Conservation (phyloP, 2,797 vertebrate species). For the Alectoris magna region DNA sequence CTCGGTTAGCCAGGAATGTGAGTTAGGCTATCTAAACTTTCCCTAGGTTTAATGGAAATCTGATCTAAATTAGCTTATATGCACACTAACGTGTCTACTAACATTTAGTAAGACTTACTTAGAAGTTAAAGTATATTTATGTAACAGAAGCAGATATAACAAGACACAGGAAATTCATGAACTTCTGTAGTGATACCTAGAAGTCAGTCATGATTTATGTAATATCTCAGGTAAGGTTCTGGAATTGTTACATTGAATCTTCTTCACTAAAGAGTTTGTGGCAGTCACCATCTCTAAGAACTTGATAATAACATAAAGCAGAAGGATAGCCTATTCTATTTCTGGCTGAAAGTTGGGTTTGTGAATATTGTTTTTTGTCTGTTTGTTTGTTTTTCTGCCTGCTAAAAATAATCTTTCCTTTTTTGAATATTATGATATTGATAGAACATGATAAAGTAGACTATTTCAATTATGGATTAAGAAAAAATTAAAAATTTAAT, state of each 20-base stretch:
- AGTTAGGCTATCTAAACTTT: background rate
- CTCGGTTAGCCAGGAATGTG: background rate
- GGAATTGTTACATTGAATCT: background rate
- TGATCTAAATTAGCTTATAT: background rate
- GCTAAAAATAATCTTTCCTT: background rate
- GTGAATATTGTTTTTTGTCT: background rate
- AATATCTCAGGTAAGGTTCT: background rate
- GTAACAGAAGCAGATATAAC: background rate
- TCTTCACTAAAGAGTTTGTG: background rate
- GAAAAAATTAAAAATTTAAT: background rate
- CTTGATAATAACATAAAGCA: background rate
- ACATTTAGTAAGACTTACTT: background rate
- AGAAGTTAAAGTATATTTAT: background rate
- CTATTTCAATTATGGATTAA: background rate
- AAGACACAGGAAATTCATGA: rapidly evolving
- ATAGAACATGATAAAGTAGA: background rate
- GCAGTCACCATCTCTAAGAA: background rate
- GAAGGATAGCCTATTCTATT: background rate
- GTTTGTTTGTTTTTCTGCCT: background rate
- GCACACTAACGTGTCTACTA: background rate
- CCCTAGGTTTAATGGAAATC: background rate
- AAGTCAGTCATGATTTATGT: background rate
- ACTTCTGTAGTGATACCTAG: background rate
- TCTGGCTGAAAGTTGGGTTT: background rate
- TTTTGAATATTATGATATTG: background rate